Base-by-base conservation (phyloP, 2,113 vertebrate genomes). In the Anoplopoma fimbria region DNA sequence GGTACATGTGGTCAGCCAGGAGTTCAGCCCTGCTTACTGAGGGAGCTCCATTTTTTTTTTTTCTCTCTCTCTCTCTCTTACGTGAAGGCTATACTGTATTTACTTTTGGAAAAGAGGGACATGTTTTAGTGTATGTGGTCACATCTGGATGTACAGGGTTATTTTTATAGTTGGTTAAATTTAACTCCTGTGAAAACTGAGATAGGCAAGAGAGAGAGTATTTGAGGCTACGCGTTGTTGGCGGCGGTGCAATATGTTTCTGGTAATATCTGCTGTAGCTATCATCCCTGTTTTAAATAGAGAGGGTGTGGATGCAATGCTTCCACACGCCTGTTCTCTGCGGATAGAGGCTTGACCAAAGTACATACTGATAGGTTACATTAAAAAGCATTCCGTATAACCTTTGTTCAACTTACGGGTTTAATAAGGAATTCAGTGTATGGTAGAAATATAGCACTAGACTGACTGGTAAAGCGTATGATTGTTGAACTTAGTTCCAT, bases 1-100 rank as follows among this genome's bases (percentile, higher is more conserved):
- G 58, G 62, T 83, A 78, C 8, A n/a, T 86, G 87, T 81, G 91
- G 91, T 86, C 10, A 17, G 76, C 76, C 47, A 42, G 61, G 15
- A 61, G 45, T 65, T 88, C 69, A 78, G 72, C 75, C 40, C 55
- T 88, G 85, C 84, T 87, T 88, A 90, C 87, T 77, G 55, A 89
- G 79, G 81, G 53, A 86, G 61, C 75, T 86, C 53, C 69, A 58
- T 69, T 10, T 64, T 73, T 40, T 88, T 73, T 81, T 36, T 21
- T 6, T 51, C 19, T 49, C 19, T 49, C 19, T 7, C 36, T 36
- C 36, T 23, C 9, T 68, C 49, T 34, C 45, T 69, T 27, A 31
- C 65, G 29, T 29, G 29, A 86, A 69, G 2, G 47, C 55, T 83
- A 7, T 65, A 33, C 64, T 58, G 27, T 75, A 49, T 47, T 51